These are phyloP conservation scores for Apocrypta bakeri DNA, from an alignment of 1,140 invertebrate species.

Conservation along the genomic window DNA sequence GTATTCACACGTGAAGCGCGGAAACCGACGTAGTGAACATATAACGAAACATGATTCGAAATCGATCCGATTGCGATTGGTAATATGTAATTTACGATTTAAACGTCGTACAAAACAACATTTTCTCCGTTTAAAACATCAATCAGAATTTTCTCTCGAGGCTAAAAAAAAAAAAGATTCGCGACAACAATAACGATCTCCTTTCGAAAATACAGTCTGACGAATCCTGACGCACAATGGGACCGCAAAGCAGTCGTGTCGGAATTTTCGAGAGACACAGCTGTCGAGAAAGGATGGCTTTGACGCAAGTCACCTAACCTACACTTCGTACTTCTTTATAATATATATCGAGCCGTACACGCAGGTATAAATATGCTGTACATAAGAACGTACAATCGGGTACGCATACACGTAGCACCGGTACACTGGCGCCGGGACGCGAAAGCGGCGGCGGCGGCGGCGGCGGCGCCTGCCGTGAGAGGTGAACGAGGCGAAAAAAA, in stretches of 20 bases:
- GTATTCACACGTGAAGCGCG: too few relatives aligned
- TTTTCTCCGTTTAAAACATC: too few relatives aligned
- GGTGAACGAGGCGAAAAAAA: background rate
- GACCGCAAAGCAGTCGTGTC: constrained; percentile 40
- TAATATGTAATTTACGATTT: background rate
- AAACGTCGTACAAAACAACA: background rate
- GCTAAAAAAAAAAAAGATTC: background rate
- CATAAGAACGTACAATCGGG: too few relatives aligned
- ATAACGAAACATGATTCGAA: constrained; percentile 1
- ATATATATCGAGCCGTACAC: background rate
- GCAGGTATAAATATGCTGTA: background rate
- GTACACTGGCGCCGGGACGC: constrained; percentile 28
- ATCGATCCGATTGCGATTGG: background rate
- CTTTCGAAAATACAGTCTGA: constrained; percentile 14
- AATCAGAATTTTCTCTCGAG: background rate
- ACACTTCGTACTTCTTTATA: constrained; percentile 6
- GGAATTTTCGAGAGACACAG: background rate
- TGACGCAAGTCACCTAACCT: constrained; percentile 21
- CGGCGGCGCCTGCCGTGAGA: background rate
- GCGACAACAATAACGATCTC: background rate
- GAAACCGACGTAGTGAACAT: too few relatives aligned
- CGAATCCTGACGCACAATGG: background rate
- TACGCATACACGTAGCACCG: background rate
- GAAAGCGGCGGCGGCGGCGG: constrained; percentile 24
- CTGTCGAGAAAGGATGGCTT: constrained; percentile 28